These are phyloP conservation scores for Brachyptera putata DNA, from an alignment of 2,888 invertebrate species.

Conservation along the genomic window DNA sequence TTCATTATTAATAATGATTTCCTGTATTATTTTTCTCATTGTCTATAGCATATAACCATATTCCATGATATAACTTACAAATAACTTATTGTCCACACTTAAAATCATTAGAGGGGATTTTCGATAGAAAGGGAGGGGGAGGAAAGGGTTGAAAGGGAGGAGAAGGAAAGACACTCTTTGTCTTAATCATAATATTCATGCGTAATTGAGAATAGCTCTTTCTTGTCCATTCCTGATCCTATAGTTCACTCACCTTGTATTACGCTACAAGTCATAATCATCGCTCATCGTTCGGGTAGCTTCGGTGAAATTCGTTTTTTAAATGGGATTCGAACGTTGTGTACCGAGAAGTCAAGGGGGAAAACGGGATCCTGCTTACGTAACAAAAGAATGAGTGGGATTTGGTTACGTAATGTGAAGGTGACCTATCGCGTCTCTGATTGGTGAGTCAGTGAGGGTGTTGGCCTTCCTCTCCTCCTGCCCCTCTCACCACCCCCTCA, in stretches of 20 bases:
- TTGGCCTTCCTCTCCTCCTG: conserved; percentile 46
- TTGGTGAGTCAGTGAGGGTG: conserved; percentile 52
- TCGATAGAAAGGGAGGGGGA: too few relatives aligned
- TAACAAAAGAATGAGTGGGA: conserved; percentile 15
- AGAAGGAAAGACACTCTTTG: too few relatives aligned
- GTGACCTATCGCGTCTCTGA: conserved; percentile 50
- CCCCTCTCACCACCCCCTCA: conserved; percentile 35
- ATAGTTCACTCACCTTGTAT: conserved; percentile 32
- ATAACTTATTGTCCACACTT: too few relatives aligned
- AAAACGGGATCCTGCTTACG: conserved; percentile 32
- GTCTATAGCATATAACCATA: too few relatives aligned
- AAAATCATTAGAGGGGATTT: too few relatives aligned
- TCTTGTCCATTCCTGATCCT: background rate
- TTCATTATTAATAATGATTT: too few relatives aligned
- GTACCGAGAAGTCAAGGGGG: conserved; percentile 12
- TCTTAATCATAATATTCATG: background rate
- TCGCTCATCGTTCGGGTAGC: conserved; percentile 6
- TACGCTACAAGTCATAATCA: conserved; percentile 21
- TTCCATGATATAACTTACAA: too few relatives aligned
- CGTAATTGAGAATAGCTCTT: conserved; percentile 19
- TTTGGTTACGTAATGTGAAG: conserved; percentile 47
- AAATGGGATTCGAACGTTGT: background rate
- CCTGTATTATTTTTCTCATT: too few relatives aligned
- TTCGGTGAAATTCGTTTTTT: conserved; percentile 20
- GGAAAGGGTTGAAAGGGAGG: too few relatives aligned